Conservation (phyloP, 2,888 invertebrate genomes). For the Aelia acuminata region DNA sequence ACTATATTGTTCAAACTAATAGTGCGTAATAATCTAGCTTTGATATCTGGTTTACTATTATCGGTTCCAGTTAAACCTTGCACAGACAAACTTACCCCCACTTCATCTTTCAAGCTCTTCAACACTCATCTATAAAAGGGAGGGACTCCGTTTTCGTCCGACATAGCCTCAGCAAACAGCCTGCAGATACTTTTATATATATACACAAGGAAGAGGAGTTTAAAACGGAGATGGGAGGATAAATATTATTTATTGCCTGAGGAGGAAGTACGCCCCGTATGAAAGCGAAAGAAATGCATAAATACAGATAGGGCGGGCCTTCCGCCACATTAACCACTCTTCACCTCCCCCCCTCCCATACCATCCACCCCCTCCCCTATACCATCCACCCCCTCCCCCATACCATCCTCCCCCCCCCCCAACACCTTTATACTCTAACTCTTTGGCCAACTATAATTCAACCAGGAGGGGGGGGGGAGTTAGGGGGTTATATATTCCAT, state of each 20-base stretch:
- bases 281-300: constrained; percentile 43
- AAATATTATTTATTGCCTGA: constrained; percentile 1
- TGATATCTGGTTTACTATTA: no score
- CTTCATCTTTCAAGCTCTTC: no score
- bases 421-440: not conserved
- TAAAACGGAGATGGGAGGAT: constrained; percentile 42
- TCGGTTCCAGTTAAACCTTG: no score
- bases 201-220: not conserved
- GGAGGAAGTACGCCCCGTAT: not conserved
- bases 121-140: no score
- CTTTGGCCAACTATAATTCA: constrained; percentile 44
- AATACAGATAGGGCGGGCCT: constrained; percentile 46
- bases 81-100: no score
- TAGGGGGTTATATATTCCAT: constrained; percentile 35
- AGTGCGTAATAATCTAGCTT: no score
- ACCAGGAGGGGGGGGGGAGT: not conserved
- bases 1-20: no score
- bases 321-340: not conserved
- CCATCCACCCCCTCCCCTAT: no score
- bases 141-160: not conserved
- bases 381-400: no score
- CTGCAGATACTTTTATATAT: not conserved
- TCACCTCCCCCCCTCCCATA: not conserved
- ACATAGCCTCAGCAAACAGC: not conserved
- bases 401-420: no score